These are phyloP conservation scores for Garrulus glandarius DNA, from an alignment of 2,797 vertebrate genomes.

Conservation along the genomic window DNA sequence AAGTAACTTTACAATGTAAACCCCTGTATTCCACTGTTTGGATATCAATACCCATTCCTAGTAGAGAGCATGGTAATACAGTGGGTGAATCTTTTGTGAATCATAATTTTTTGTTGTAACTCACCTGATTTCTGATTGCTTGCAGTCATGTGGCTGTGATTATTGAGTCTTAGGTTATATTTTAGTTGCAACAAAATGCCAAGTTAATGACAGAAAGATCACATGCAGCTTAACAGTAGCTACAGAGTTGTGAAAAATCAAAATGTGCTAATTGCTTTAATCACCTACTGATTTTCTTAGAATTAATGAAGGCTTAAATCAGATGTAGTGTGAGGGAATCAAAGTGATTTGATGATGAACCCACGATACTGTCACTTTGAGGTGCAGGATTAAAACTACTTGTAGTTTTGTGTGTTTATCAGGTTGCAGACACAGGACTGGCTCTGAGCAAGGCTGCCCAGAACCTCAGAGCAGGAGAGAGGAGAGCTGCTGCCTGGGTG, in stretches of 20 bases:
- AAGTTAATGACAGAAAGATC: not conserved
- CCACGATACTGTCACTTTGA: not conserved
- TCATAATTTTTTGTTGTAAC: not conserved
- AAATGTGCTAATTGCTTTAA: not conserved
- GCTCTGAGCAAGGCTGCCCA: not conserved
- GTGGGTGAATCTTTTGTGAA: not conserved
- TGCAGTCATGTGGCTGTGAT: not conserved
- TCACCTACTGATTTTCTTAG: not conserved
- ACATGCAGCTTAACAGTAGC: not conserved
- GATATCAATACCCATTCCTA: not conserved
- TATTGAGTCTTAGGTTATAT: not conserved
- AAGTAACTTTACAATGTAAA: not conserved
- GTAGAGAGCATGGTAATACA: not conserved
- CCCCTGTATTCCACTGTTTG: not conserved
- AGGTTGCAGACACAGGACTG: not conserved
- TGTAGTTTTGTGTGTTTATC: accelerated
- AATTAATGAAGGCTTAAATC: not conserved
- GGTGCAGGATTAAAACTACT: not conserved
- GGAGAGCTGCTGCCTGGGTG: not conserved
- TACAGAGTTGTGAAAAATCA: not conserved
- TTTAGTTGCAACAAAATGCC: not conserved
- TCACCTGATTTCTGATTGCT: not conserved
- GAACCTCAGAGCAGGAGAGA: not conserved
- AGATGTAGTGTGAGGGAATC: not conserved
- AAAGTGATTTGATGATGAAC: not conserved